Evolutionary conservation across 2,888 invertebrate species (phyloP).

Genomic region (Lobophora halterata): DNA sequence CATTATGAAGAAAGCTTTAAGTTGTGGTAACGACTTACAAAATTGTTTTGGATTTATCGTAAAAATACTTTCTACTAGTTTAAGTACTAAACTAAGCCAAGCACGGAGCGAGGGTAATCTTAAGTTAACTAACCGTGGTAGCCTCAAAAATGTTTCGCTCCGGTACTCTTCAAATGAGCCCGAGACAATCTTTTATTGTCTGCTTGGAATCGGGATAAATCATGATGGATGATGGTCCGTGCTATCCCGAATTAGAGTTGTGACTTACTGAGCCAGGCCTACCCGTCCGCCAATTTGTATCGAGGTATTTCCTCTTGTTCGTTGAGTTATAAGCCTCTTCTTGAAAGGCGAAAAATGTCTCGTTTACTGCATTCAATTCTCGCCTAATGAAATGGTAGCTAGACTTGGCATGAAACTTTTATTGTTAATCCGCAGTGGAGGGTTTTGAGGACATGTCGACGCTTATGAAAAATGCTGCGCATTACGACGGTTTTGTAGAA

Average conservation of each 20-base stretch:
- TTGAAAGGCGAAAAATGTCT: conserved; percentile 49
- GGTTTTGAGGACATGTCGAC: conserved; percentile 56
- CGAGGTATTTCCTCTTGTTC: conserved; percentile 39
- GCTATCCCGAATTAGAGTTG: conserved; percentile 61
- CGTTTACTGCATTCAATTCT: conserved; percentile 65
- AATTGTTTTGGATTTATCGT: background rate
- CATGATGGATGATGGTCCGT: conserved; percentile 67
- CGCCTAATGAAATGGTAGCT: conserved; percentile 67
- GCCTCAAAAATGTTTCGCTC: conserved; percentile 36
- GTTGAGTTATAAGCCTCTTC: conserved; percentile 41
- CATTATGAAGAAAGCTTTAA: no score
- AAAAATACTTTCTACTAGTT: conserved; percentile 6
- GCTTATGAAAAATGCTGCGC: conserved; percentile 61
- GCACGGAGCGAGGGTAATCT: conserved; percentile 37
- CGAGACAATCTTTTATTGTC: conserved; percentile 70
- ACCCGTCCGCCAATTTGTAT: conserved; percentile 57
- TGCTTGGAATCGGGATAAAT: conserved; percentile 69
- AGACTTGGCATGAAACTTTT: conserved; percentile 57
- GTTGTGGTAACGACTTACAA: no score
- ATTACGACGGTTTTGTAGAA: conserved; percentile 46
- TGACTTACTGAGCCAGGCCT: conserved; percentile 45
- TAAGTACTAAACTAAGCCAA: conserved; percentile 21
- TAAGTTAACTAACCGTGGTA: conserved; percentile 56
- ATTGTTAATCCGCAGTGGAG: conserved; percentile 53
- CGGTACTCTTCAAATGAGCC: conserved; percentile 60